Percentiles rank a stretch among this genome's conserved stretches.
These are phyloP conservation scores for Crotalus horridus DNA, from an alignment of 2,113 vertebrate genomes.

Conservation along the genomic window DNA sequence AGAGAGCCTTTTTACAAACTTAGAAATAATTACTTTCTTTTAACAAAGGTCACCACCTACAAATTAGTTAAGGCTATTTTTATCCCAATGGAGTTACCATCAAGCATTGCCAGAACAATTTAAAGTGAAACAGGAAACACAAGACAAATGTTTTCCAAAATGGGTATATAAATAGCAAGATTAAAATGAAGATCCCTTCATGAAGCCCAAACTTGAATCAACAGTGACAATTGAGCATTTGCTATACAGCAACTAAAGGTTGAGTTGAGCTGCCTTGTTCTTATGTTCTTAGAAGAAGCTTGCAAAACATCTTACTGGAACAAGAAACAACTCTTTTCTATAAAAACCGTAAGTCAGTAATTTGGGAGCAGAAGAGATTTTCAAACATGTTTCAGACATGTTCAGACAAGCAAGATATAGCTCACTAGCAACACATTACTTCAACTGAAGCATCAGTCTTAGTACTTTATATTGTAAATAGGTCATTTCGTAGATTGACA, in stretches of 20 bases:
- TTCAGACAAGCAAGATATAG: background rate
- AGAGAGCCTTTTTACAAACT: background rate
- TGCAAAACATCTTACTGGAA: background rate
- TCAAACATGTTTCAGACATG: background rate
- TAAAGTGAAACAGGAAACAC: slow-evolving; percentile 2
- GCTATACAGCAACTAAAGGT: background rate
- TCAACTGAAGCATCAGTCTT: background rate
- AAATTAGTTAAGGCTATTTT: background rate
- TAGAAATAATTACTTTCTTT: slow-evolving; percentile 12
- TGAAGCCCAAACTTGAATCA: background rate
- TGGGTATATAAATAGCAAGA: background rate
- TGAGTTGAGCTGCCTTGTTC: background rate
- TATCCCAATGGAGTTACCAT: background rate
- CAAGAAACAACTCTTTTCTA: background rate
- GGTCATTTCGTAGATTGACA: background rate
- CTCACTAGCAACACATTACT: background rate
- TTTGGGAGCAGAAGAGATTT: background rate
- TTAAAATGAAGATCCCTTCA: background rate
- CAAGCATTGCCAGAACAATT: slow-evolving; percentile 2
- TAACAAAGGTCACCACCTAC: background rate
- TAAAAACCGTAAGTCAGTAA: background rate
- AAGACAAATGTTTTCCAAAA: background rate
- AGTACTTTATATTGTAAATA: background rate
- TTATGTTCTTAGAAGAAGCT: background rate
- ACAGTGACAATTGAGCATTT: background rate